Evolutionary conservation across 1,140 invertebrate genomes (phyloP), one percentile per base, ranked within the genome.

Genomic region (Cryptotermes secundus): DNA sequence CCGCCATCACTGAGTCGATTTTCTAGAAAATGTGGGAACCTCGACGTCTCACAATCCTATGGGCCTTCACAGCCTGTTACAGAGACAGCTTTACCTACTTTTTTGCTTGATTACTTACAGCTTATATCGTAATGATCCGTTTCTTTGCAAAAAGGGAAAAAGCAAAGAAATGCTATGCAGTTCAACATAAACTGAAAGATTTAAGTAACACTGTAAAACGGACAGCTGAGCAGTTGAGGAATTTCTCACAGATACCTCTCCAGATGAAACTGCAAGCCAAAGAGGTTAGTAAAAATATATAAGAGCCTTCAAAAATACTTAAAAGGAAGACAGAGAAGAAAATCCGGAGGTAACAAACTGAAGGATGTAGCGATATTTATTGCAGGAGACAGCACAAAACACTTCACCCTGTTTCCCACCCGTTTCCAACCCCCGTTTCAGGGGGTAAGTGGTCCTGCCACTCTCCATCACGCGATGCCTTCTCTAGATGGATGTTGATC

Each of bases 381-480:
- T 72, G 59, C 59, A 72, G n/a, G 2, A 72, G 59, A 72, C 59
- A 72, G 59, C 59, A 31, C 59, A 72, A 72, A 72, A 72, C 59
- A 72, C 59, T 72, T 72, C 59, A 31, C 59, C 31, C 59, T n/a
- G 59, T 72, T 72, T 31, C 7, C 59, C 59, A n/a, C 59, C n/a
- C 26, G 1, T n/a, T 38, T 12, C 38, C 38, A 38, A 9, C 59
- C 59, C 26, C 59, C 59, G 7, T 26, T n/a, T 2, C 59, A n/a
- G 59, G 59, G 59, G n/a, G 59, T 72, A 72, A 72, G 59, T 72
- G 59, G 2, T 72, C 26, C 59, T 72, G 59, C n/a, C 59, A 72
- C 26, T 72, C 59, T 72, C 59, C 59, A 72, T 72, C 59, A 72
- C 59, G 59, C 59, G 59, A 72, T 72, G n/a, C 31, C 59, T 72